Conservation (phyloP, 1,140 invertebrate species). For the Muscidifurax raptorellus region DNA sequence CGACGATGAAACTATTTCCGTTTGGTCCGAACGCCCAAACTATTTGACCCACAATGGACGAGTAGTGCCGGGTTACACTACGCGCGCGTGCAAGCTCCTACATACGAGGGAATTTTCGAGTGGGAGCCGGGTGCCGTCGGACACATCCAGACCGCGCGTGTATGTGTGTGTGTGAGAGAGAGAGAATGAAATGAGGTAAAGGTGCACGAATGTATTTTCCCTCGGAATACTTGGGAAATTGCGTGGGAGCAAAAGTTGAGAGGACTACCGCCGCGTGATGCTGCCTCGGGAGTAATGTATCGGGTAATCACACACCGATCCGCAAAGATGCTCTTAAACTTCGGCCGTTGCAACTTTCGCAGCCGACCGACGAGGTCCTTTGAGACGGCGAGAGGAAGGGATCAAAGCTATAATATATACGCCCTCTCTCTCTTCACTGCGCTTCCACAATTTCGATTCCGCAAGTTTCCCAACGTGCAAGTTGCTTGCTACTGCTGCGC, state of each 20-base stretch:
- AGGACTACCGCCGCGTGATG: neutral
- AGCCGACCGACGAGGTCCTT: conserved; percentile 10
- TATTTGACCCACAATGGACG: conserved; percentile 62
- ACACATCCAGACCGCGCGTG: conserved; percentile 50
- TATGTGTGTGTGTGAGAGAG: conserved; percentile 46
- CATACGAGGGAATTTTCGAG: conserved; percentile 50
- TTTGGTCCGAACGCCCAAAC: conserved; percentile 61
- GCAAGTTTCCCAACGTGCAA: neutral
- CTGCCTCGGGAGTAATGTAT: conserved; percentile 13
- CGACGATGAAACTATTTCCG: conserved; percentile 66
- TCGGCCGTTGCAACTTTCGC: conserved; percentile 52
- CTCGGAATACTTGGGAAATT: conserved; percentile 61
- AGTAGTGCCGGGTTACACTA: conserved; percentile 45
- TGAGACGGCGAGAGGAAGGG: neutral
- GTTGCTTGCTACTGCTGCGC: neutral
- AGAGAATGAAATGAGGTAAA: neutral
- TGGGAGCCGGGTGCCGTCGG: conserved; percentile 51
- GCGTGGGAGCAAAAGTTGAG: conserved; percentile 54
- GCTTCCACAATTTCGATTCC: conserved; percentile 22
- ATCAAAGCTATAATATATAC: conserved; percentile 27
- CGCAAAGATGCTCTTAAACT: conserved; percentile 28
- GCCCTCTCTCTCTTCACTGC: neutral
- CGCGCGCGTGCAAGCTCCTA: conserved; percentile 43
- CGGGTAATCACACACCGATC: conserved; percentile 27
- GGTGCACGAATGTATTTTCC: conserved; percentile 50